Conservation (phyloP, 2,113 vertebrate species). For the Corythornis cristatus region DNA sequence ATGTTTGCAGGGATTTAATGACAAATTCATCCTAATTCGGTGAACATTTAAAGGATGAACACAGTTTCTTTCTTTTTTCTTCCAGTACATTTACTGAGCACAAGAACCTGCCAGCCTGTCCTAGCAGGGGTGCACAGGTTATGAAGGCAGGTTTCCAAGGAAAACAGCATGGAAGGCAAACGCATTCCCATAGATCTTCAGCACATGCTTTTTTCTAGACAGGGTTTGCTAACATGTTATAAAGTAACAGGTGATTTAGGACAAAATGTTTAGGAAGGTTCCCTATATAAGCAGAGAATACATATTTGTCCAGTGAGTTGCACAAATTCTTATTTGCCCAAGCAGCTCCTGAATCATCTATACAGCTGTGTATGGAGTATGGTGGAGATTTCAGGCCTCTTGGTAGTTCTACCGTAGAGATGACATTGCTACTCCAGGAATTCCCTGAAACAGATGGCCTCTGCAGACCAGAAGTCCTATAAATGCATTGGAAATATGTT, state of each 20-base stretch:
- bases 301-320: background rate
- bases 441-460: conserved; percentile 46
- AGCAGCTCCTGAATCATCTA: background rate
- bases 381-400: background rate
- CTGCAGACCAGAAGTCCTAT: conserved; percentile 52
- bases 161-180: background rate
- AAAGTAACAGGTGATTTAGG: background rate
- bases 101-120: background rate
- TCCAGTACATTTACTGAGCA: background rate
- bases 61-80: background rate
- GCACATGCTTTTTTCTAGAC: background rate
- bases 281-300: background rate
- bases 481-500: conserved; percentile 41
- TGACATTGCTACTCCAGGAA: conserved; percentile 40
- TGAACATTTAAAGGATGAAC: background rate
- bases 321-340: background rate
- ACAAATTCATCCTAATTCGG: background rate
- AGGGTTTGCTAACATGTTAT: background rate
- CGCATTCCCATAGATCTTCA: background rate
- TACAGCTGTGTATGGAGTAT: background rate
- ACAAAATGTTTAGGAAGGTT: background rate
- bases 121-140: background rate
- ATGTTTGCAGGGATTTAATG: background rate
- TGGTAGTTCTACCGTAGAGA: background rate
- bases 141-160: background rate